phyloP scores from a whole-genome alignment of 2,797 vertebrate genomes.

The Sebastes cheni region DNA sequence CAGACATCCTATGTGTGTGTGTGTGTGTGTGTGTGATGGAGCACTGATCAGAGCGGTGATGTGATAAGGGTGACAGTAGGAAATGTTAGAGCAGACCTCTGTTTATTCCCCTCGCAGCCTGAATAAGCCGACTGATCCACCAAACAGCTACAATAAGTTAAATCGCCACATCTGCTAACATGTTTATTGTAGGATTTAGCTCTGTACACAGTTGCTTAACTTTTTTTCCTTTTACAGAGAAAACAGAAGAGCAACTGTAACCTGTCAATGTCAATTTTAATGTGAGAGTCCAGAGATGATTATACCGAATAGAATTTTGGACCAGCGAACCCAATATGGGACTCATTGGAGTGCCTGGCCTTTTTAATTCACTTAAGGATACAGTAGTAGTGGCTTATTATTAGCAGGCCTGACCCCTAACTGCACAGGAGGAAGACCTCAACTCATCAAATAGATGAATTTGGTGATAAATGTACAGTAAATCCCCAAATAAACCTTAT shows the following conservation, averaged over 20 bases:
- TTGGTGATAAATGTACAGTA: background rate
- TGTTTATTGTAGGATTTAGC: constrained; percentile 48
- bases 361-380: background rate
- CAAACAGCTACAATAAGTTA: constrained; percentile 13
- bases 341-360: no score
- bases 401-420: no score
- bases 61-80: constrained; percentile 41
- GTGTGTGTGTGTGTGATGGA: background rate
- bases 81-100: constrained; percentile 39
- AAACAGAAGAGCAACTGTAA: constrained; percentile 36
- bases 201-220: constrained; percentile 21
- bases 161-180: constrained; percentile 39
- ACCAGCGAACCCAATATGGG: background rate
- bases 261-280: constrained; percentile 20
- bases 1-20: background rate
- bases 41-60: constrained; percentile 20
- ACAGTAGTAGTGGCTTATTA: background rate
- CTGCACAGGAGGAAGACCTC: background rate
- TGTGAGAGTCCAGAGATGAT: background rate
- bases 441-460: background rate
- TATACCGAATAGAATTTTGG: background rate
- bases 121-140: background rate
- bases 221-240: constrained; percentile 5
- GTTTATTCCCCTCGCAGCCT: constrained; percentile 38
- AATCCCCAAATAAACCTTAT: background rate